A percentile compares a stretch with the other conserved stretches of the same genome.
Evolutionary conservation across 2,797 vertebrate species (phyloP).

Genomic region (Fringilla coelebs): DNA sequence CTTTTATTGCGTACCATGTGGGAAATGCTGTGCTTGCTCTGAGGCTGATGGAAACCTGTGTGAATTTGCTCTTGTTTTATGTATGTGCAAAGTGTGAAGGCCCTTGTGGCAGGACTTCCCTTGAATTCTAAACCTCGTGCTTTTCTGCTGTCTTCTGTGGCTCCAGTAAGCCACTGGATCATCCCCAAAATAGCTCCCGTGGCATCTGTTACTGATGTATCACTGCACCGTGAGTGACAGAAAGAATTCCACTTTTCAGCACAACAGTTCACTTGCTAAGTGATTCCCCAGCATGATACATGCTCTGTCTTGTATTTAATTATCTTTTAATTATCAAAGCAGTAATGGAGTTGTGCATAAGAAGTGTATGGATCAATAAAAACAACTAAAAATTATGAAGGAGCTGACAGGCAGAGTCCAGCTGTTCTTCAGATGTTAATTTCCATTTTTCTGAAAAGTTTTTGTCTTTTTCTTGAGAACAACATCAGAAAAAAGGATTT

Average conservation of each 20-base stretch:
- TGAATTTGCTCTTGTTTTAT: neutral
- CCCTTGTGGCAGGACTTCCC: neutral
- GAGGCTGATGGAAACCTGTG: neutral
- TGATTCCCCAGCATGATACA: constrained; percentile 25
- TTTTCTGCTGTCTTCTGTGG: neutral
- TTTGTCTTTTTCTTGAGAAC: neutral
- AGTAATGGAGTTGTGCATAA: constrained; percentile 39
- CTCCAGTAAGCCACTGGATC: neutral
- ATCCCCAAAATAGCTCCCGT: neutral
- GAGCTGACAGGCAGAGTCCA: neutral
- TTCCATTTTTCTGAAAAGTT: constrained; percentile 15
- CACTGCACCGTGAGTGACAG: neutral
- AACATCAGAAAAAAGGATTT: neutral
- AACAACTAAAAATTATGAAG: constrained; percentile 10
- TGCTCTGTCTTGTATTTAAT: constrained; percentile 63
- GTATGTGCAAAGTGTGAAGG: neutral
- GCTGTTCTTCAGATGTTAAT: fast-evolving
- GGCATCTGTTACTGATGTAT: constrained; percentile 5
- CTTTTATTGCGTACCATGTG: neutral
- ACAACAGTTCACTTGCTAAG: constrained; percentile 35
- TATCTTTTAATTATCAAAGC: constrained; percentile 55
- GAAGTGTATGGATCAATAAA: constrained; percentile 48
- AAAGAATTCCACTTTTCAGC: constrained; percentile 51
- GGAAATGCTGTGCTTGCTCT: neutral
- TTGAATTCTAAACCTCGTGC: neutral